Conservation (phyloP, 2,113 vertebrate genomes). For the Osmerus mordax region DNA sequence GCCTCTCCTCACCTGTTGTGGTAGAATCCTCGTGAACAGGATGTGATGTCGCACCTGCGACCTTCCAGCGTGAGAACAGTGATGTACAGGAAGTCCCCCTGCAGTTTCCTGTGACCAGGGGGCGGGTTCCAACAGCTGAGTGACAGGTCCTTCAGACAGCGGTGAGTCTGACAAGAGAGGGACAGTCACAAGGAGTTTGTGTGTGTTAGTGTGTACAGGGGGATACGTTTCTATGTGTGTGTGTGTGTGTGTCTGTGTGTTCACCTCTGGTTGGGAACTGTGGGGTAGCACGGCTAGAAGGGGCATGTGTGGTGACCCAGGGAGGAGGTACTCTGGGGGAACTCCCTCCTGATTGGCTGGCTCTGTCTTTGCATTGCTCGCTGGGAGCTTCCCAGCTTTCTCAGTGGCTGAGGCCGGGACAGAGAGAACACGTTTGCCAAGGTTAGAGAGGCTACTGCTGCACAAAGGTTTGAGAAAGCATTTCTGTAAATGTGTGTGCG, state of each 20-base stretch:
- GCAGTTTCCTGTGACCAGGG: conserved; percentile 78
- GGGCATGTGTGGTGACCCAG: conserved; percentile 73
- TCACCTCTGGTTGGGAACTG: conserved; percentile 54
- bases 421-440: conserved; percentile 37
- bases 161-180: conserved; percentile 53
- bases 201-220: background rate
- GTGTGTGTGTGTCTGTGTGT: background rate
- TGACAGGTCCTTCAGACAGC: conserved; percentile 70
- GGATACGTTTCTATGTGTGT: background rate
- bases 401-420: conserved; percentile 44
- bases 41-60: conserved; percentile 73
- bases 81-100: conserved; percentile 80
- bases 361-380: conserved; percentile 67
- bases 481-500: too few relatives aligned
- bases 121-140: conserved; percentile 81
- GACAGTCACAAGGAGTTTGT: conserved; percentile 6
- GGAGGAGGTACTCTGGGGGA: conserved; percentile 76
- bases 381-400: conserved; percentile 67
- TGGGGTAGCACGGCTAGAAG: conserved; percentile 71
- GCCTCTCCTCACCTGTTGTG: conserved; percentile 69
- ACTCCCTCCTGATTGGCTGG: conserved; percentile 57
- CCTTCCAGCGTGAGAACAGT: conserved; percentile 73
- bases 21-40: conserved; percentile 77
- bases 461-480: too few relatives aligned
- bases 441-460: background rate